phyloP scores from a whole-genome alignment of 2,888 invertebrate species.

The Dastarcus helophoroides region DNA sequence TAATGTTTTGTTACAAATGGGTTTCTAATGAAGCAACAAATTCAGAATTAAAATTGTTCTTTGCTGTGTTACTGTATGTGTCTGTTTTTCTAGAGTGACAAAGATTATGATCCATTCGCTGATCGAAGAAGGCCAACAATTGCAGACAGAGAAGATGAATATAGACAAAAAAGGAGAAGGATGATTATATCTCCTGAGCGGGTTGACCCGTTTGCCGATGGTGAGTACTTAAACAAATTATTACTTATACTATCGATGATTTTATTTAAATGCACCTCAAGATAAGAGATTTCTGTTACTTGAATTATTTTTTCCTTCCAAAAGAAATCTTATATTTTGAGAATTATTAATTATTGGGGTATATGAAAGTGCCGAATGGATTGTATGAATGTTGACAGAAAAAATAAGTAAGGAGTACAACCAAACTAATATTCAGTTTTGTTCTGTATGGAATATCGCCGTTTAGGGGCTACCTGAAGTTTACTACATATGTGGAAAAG shows the following conservation, averaged over 20 bases:
- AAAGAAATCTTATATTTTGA: constrained; percentile 11
- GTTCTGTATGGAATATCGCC: constrained; percentile 28
- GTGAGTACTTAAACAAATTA: constrained; percentile 52
- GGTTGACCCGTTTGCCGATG: constrained; percentile 95
- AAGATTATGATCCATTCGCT: constrained; percentile 91
- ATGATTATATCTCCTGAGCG: constrained; percentile 96
- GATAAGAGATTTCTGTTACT: not conserved
- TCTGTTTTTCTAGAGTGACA: constrained; percentile 65
- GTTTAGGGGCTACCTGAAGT: constrained; percentile 20
- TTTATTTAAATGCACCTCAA: not conserved
- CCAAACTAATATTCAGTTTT: constrained; percentile 19
- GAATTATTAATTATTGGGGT: constrained; percentile 19
- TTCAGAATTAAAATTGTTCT: no score
- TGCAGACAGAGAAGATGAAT: constrained; percentile 95
- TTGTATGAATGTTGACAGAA: constrained; percentile 12
- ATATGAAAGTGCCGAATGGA: constrained; percentile 20
- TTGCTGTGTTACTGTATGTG: no score
- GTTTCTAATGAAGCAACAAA: no score
- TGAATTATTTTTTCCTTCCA: not conserved
- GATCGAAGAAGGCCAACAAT: constrained; percentile 85
- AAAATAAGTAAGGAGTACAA: constrained; percentile 13
- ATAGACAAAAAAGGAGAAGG: constrained; percentile 75
- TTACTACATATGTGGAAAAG: constrained; percentile 5
- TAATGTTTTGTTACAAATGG: no score
- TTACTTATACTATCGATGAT: no score